Base-by-base conservation (phyloP, 2,888 invertebrate species). In the Ochropacha duplaris region DNA sequence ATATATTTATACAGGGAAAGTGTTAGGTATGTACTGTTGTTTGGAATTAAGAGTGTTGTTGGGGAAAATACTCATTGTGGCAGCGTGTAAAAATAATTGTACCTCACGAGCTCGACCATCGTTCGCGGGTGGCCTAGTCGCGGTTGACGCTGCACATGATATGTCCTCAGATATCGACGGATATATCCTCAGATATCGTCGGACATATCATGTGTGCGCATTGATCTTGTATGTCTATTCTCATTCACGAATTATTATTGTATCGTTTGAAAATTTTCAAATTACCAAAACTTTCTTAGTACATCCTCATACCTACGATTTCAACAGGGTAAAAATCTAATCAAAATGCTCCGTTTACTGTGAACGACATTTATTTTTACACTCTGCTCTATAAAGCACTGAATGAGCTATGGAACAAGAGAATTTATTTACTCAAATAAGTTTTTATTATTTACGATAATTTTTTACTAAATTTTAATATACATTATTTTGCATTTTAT, bases 341-440 rank as follows among this genome's bases (percentile, higher is more conserved):
- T 57, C 54, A 62, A 62, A 60, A 69, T 58, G 62, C 65, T 69
- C 66, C 59, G 58, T 63, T 69, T 58, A 55, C 57, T 60, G 64
- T 66, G 61, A 62, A 57, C 58, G 55, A 65, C 76, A 60, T 65
- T 86, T 90, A 86, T 89, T 89, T 90, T 86, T 91, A 91, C 92
- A 90, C 89, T 86, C 90, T 86, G 88, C 74, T 81, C 79, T 78
- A 71, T 74, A 80, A 83, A 86, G 89, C 89, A 90, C 86, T 89
- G 90, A 87, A 89, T 83, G 91, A 92, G 90, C 91, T 87, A 91
- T 86, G 89, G 90, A 91, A 90, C 91, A 92, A 90, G 90, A 91
- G 91, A 92, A 92, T 92, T 92, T 92, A 92, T 91, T 91, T 91
- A 92, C 90, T 90, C 90, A 88, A 87, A 88, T 92, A 90, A 89